phyloP scores from a whole-genome alignment of 2,797 vertebrate genomes.

The Microhierax caerulescens region DNA sequence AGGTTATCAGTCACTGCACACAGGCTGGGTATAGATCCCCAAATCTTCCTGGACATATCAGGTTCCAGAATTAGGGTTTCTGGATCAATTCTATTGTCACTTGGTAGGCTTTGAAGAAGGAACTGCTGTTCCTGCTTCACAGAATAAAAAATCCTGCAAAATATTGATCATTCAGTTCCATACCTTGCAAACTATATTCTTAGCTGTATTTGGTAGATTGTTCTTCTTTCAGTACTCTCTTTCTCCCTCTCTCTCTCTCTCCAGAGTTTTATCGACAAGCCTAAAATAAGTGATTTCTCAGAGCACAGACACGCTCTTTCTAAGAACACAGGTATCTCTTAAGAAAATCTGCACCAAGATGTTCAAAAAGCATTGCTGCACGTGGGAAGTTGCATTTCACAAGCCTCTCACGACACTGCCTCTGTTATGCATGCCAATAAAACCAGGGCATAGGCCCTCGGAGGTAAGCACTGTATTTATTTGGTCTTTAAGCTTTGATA shows the following conservation, averaged over 20 bases:
- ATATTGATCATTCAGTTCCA: not conserved
- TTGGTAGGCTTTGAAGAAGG: not conserved
- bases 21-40: not conserved
- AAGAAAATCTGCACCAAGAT: not conserved
- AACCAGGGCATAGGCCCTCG: not conserved
- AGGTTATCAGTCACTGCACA: not conserved
- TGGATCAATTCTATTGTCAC: not conserved
- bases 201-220: not conserved
- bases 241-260: not conserved
- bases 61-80: not conserved
- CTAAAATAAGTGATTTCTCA: not conserved
- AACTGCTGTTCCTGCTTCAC: not conserved
- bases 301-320: not conserved
- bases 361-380: not conserved
- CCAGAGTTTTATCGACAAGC: not conserved
- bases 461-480: not conserved
- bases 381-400: not conserved
- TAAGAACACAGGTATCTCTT: constrained; percentile 16
- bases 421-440: not conserved
- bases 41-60: not conserved
- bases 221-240: not conserved
- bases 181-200: not conserved
- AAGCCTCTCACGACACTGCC: not conserved
- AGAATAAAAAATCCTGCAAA: not conserved
- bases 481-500: not conserved